Conservation (phyloP, 2,113 vertebrate species). For the Ptychochromis oligacanthus region DNA sequence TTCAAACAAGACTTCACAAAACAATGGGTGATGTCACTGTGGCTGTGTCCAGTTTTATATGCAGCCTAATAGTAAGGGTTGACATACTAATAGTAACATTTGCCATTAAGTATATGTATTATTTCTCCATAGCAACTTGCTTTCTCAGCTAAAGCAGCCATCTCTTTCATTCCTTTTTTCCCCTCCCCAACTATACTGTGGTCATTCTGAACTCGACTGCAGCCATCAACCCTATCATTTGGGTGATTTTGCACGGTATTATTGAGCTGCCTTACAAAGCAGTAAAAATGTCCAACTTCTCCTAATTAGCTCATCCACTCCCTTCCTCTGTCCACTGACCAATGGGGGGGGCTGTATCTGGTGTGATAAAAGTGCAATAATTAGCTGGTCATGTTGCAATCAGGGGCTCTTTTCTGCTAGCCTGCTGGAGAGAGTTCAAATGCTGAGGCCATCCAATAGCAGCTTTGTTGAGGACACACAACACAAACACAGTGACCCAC, state of each 20-base stretch:
- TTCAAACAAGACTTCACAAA: neutral
- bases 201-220: conserved; percentile 7
- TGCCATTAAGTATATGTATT: no score
- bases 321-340: conserved; percentile 10
- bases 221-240: neutral
- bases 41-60: neutral
- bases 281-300: neutral
- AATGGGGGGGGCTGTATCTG: conserved; percentile 1
- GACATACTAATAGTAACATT: rapidly evolving
- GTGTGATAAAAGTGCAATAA: conserved; percentile 53
- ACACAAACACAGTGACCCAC: neutral
- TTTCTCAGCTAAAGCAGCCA: neutral
- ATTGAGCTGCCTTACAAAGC: conserved; percentile 11
- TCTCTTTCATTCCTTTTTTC: neutral
- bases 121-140: neutral
- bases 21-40: neutral
- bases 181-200: neutral
- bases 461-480: conserved; percentile 28
- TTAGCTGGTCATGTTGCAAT: conserved; percentile 63
- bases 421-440: conserved; percentile 30
- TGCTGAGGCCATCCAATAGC: conserved; percentile 14
- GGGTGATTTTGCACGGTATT: conserved; percentile 1
- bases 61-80: neutral
- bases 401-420: conserved; percentile 52
- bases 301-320: conserved; percentile 30